Conservation (phyloP, 2,888 invertebrate genomes). For the Phortica okadai region DNA sequence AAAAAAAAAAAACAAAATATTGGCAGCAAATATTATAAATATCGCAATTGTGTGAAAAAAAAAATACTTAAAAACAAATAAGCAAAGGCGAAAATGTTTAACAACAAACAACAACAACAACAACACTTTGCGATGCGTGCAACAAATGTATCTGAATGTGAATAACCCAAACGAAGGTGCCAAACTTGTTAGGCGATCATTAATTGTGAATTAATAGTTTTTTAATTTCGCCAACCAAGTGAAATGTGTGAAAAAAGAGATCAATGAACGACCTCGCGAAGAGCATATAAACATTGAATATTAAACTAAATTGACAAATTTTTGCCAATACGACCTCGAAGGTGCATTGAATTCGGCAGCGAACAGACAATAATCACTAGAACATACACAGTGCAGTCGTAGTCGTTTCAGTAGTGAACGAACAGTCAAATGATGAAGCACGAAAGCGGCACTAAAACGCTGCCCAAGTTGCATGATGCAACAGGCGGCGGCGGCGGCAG, state of each 20-base stretch:
- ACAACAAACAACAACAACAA: constrained; percentile 20
- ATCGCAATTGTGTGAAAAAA: background rate
- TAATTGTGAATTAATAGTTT: constrained; percentile 60
- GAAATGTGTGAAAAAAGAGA: constrained; percentile 27
- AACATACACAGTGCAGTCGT: no score
- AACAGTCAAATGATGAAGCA: constrained; percentile 66
- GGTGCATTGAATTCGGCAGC: constrained; percentile 17
- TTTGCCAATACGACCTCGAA: background rate
- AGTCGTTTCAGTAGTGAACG: background rate
- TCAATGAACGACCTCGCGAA: constrained; percentile 32
- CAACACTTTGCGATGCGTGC: background rate
- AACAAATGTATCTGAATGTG: constrained; percentile 48
- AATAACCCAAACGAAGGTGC: constrained; percentile 62
- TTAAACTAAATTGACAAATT: background rate
- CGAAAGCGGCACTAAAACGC: constrained; percentile 56
- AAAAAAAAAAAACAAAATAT: background rate
- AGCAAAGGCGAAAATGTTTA: constrained; percentile 1
- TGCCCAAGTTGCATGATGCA: constrained; percentile 31
- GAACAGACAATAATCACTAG: background rate
- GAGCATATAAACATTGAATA: background rate
- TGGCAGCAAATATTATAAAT: background rate
- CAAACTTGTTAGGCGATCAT: constrained; percentile 1
- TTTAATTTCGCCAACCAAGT: constrained; percentile 53
- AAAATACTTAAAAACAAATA: background rate
- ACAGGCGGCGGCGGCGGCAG: constrained; percentile 9